Evolutionary conservation across 2,113 vertebrate species (phyloP).

Genomic region (Phyllostomus hastatus): DNA sequence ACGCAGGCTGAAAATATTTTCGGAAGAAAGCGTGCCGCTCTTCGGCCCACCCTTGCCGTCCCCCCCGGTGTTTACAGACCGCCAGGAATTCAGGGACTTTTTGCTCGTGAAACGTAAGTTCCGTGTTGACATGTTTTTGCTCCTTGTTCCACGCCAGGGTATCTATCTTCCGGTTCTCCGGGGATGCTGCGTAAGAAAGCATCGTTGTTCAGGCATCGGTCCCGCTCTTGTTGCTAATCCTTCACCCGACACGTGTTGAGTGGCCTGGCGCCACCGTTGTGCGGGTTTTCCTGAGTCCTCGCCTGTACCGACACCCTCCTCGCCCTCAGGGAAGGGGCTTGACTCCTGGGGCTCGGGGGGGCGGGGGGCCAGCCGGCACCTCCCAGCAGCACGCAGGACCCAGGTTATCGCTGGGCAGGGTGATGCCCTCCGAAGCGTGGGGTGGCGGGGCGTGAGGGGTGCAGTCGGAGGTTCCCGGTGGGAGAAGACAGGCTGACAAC

Average conservation of each 20-base stretch:
- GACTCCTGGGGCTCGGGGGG: too few relatives aligned
- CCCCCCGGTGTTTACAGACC: constrained; percentile 97
- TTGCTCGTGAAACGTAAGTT: constrained; percentile 97
- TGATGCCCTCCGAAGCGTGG: not conserved
- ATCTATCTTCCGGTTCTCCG: not conserved
- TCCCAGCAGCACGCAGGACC: not conserved
- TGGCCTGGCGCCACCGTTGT: not conserved
- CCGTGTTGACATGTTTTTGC: constrained; percentile 3
- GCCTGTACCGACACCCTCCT: not conserved
- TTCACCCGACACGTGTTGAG: fast-evolving
- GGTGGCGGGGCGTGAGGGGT: not conserved
- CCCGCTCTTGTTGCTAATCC: not conserved
- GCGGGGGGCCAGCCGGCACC: not conserved
- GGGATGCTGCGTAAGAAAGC: not conserved
- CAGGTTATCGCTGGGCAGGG: not conserved
- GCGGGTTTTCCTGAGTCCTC: not conserved
- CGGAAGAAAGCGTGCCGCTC: constrained; percentile 98
- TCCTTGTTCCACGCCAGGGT: not conserved
- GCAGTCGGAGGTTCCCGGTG: not conserved
- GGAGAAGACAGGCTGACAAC: not conserved
- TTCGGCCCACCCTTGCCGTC: constrained; percentile 97
- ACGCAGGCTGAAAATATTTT: constrained; percentile 98
- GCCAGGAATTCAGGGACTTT: constrained; percentile 99
- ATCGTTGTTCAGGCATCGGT: not conserved
- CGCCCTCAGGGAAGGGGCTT: not conserved